Base-by-base conservation (phyloP, 2,888 invertebrate genomes). In the Ditylenchus weischeri region DNA sequence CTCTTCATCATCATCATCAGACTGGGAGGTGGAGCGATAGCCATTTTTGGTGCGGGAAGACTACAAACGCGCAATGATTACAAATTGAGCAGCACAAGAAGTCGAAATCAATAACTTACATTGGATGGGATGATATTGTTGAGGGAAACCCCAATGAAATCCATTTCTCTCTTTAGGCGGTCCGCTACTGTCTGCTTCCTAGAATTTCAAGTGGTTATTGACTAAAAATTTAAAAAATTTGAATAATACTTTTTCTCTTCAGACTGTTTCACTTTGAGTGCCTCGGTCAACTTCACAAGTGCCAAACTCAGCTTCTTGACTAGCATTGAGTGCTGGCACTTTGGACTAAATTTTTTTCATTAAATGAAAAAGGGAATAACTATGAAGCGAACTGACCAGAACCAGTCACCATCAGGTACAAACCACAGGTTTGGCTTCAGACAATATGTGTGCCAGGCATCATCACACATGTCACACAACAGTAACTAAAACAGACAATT, bases 391-490 rank as follows among this genome's bases (percentile, higher is more conserved):
- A 43, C 43, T 43, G 43, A 43, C 43, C 43, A 98, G 85, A 89
- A 92, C 98, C 96, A 98, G 84, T 94, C 91, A 0, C 95, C 95
- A 83, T 93, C 93, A 0, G 96, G 98, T 78, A 98, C 91, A 43
- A 91, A 88, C 85, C 94, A 89, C 54, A 98, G 87, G 68, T 93
- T 89, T 0, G 96, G 96, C 71, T 91, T 88, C 50, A 96, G 88
- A 83, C 96, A 98, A 57, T 91, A 91, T 70, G 93, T 94, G 86
- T 98, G 96, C 89, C 92, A 95, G n/a, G 95, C 95, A 71, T 84
- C 84, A 84, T 98, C 94, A 84, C 96, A 98, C 74, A 88, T 88
- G 86, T 98, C 96, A 83, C 96, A 98, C 51, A 98, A 86, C 64
- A 98, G 86, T 79, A 98, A 93, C 93, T 86, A 75, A 23, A 43